Base-by-base conservation (phyloP, 2,888 invertebrate genomes). In the Stenchaetothrips biformis region DNA sequence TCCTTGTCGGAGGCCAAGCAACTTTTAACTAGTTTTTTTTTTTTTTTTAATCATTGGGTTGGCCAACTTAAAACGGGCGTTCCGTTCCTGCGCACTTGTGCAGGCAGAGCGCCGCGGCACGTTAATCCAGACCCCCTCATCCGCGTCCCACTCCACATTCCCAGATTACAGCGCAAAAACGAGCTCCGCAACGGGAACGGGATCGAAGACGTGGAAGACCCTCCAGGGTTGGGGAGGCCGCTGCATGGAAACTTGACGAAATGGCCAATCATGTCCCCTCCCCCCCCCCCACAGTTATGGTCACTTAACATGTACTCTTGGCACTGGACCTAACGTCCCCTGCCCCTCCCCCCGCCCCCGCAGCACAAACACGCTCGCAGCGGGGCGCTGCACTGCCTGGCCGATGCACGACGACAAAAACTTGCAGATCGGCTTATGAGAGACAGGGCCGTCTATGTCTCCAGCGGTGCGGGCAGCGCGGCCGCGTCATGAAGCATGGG, bases 281-380 rank as follows among this genome's bases (percentile, higher is more conserved):
- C 67, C 67, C 67, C 67, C 67, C 25, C 25, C 67, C 67, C 67
- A 4, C 67, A 4, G 67, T 74, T 74, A 74, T 74, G 67, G 67
- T 74, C 67, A 74, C 67, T 74, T 74, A 74, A 74, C 67, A 74
- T 74, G 67, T 74, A 74, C 21, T 74, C 67, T 74, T 74, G 67
- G 67, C 67, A 74, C 67, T 11, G 67, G 67, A 21, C n/a, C 67
- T 25, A 25, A 25, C 21, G 9, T n/a, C n/a, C 67, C 67, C 9
- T 6, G 21, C 21, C 21, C 67, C 67, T 67, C 21, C 67, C n/a
- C 18, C 21, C 21, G 21, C 67, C 67, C 21, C 67, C 53, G 16
- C 53, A 6, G 16, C 53, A 6, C 53, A 4, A 9, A 13, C 13
- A 9, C 13, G 16, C 13, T 18, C 53, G 13, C 53, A 7, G 13